Evolutionary conservation across 2,797 vertebrate species (phyloP).

Genomic region (Pteropus rufus): DNA sequence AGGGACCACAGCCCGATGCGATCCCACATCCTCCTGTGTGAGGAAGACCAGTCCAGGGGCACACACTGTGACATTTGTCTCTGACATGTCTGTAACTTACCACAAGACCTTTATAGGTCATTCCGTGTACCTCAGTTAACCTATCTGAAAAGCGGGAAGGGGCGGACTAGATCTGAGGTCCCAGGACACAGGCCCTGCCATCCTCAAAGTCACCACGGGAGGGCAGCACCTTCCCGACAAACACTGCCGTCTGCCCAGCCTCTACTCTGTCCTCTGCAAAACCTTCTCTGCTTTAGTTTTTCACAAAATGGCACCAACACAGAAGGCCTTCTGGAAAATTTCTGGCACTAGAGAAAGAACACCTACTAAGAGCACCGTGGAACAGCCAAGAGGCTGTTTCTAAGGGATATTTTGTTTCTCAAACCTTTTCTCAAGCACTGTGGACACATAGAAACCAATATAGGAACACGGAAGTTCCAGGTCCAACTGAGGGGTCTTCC

Average conservation of each 20-base stretch:
- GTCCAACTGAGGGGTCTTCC: rapidly evolving
- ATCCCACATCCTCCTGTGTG: background rate
- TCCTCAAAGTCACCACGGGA: background rate
- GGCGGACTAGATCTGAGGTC: too few species aligned
- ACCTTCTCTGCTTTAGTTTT: background rate
- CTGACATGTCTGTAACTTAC: background rate
- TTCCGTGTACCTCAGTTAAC: background rate
- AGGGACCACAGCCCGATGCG: background rate
- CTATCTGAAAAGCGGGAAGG: background rate
- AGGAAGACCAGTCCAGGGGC: background rate
- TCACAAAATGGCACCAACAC: background rate
- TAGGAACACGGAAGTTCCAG: rapidly evolving
- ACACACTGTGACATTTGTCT: background rate
- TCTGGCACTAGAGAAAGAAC: background rate
- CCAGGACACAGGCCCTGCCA: background rate
- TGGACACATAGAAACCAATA: background rate
- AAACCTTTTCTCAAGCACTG: background rate
- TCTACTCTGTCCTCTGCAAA: background rate
- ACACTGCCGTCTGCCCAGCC: rapidly evolving
- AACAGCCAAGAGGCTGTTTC: background rate
- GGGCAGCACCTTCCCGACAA: constrained; percentile 1
- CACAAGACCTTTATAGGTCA: background rate
- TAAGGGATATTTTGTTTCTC: background rate
- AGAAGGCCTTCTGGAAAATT: background rate
- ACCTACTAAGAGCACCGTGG: background rate